Conservation (phyloP, 1,140 invertebrate species). For the Sipha flava region DNA sequence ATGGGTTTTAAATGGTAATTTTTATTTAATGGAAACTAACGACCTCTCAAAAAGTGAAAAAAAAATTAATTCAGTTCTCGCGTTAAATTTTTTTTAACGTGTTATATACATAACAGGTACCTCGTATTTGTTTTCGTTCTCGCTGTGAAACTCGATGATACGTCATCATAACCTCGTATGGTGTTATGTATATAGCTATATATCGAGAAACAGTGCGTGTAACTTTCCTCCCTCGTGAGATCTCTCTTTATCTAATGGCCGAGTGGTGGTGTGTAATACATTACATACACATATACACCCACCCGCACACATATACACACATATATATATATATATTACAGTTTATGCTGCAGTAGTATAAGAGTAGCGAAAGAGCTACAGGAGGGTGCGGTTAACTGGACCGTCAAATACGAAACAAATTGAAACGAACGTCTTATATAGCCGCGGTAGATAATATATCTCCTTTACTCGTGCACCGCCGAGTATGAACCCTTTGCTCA, state of each 20-base stretch:
- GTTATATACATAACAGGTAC: too few relatives aligned
- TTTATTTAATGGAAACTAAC: conserved; percentile 13
- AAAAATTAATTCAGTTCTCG: background rate
- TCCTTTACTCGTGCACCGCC: conserved; percentile 19
- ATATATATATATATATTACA: background rate
- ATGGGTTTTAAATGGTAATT: conserved; percentile 6
- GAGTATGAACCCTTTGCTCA: conserved; percentile 5
- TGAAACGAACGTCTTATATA: conserved; percentile 25
- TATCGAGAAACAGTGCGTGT: too few relatives aligned
- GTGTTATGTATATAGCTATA: too few relatives aligned
- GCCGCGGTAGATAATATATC: conserved; percentile 20
- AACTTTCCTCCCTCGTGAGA: too few relatives aligned
- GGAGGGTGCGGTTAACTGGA: conserved; percentile 4
- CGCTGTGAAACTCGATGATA: background rate
- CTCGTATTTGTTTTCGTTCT: too few relatives aligned
- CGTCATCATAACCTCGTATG: background rate
- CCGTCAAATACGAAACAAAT: conserved; percentile 31
- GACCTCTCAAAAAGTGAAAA: background rate
- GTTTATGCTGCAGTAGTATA: background rate
- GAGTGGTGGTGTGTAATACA: too few relatives aligned
- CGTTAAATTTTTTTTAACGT: background rate
- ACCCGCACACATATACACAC: too few relatives aligned
- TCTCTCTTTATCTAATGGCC: too few relatives aligned
- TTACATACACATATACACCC: background rate
- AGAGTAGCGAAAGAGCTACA: background rate